Evolutionary conservation across 53 echinoderm and acorn worm genomes (phyloP), one percentile per base, ranked within the genome.

Genomic region (Patiria pectinifera): DNA sequence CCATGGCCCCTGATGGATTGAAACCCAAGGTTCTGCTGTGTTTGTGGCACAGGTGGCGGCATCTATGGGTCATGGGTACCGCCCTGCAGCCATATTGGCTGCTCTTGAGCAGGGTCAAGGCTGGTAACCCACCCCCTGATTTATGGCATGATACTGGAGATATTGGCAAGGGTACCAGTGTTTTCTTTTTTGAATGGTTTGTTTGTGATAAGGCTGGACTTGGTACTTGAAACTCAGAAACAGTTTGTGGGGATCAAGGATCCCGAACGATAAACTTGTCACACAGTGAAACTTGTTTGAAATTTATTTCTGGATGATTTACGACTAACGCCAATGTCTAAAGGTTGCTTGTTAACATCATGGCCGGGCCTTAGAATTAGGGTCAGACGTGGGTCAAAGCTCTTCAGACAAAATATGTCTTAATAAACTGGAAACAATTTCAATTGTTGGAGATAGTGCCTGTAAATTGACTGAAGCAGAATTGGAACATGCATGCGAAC

Each of bases 331-430:
- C 25, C 74, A 4, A 9, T 24, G 24, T 15, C 47, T 79, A 45
- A 79, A 79, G 46, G 80, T 79, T 79, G 46, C 47, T 79, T 79
- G 80, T 79, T 79, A 79, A 79, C 80, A 79, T 79, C 80, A 79
- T 46, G 80, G 80, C 43, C 80, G 26, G 78, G 70, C 18, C 21
- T 16, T 16, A 70, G 70, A 18, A 70, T 21, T 21, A 74, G 74
- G 74, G 74, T 74, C 74, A 74, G 74, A 74, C 74, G 10, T 3
- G 74, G 11, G 74, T 74, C 74, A 74, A 74, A 23, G 24, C 74
- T 74, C 74, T 74, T 74, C 24, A 24, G 19, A 74, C 74, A 74
- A 14, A 66, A 66, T 66, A 66, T 66, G 66, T 74, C 74, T 74
- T 23, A 24, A 23, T 74, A 74, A 66, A 74, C 19, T 74, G 74